phyloP scores from a whole-genome alignment of 2,113 vertebrate genomes.

The Cercopithecus mona region DNA sequence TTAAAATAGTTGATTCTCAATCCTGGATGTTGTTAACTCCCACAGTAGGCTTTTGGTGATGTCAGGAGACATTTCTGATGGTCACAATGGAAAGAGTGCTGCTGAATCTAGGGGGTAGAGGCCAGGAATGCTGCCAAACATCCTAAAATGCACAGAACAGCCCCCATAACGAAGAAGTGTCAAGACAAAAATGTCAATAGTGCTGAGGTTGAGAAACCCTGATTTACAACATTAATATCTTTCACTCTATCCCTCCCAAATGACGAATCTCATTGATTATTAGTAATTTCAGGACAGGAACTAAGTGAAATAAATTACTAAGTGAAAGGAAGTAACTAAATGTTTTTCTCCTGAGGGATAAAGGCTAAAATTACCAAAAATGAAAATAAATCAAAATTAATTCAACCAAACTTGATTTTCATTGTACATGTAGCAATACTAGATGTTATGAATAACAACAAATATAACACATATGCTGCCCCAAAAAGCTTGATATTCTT shows the following conservation, averaged over 20 bases:
- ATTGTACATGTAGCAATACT: background rate
- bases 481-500: background rate
- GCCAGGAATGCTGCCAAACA: background rate
- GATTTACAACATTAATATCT: background rate
- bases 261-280: background rate
- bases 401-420: background rate
- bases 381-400: background rate
- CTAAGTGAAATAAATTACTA: background rate
- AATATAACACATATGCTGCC: background rate
- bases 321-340: background rate
- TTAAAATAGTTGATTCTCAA: background rate
- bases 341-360: background rate
- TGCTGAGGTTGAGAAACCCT: background rate
- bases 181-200: background rate
- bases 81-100: background rate
- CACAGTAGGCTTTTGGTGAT: background rate
- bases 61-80: background rate
- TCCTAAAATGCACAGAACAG: background rate
- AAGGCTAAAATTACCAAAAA: background rate
- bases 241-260: background rate
- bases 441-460: background rate
- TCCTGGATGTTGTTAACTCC: background rate
- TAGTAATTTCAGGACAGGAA: background rate
- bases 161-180: background rate
- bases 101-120: background rate